Evolutionary conservation across 2,888 invertebrate species (phyloP), one percentile per base, ranked within the genome.

Genomic region (Fragum whitleyi): DNA sequence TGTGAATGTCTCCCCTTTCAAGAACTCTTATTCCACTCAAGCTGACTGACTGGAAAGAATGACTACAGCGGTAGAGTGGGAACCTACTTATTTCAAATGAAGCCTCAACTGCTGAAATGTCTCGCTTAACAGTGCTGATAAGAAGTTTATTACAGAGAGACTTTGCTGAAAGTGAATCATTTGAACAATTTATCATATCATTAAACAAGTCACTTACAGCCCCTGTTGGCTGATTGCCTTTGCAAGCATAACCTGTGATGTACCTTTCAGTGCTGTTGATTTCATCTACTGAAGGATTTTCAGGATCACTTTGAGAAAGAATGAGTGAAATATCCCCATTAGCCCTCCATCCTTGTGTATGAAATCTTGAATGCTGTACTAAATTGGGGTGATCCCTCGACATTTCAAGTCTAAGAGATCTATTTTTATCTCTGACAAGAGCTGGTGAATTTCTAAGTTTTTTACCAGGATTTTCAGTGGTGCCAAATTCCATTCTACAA

Each of bases 261-360:
- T 78, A 83, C 32, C 39, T 82, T 82, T 82, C 79, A 29, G 78
- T 75, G 29, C 72, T 71, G 1, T 74, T 70, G 14, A 74, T 79
- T 47, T 79, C 77, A 79, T 74, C 42, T 59, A 77, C 80, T 21
- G 86, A 82, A n/a, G 86, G 86, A 79, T 83, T 88, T 39, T 86
- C 73, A 14, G 86, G 77, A 19, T 68, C 23, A 78, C 85, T 87
- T 79, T 83, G 81, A 29, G 87, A 88, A 16, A 87, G 21, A 39
- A 88, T 87, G 1, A 89, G 23, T 2, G 86, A 87, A n/a, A 89
- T 81, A 57, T 89, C 88, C 0, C 87, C 85, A 84, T 86, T 86
- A 47, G 83, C 86, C 7, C 85, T n/a, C 83, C 86, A 79, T 11
- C 75, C 84, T 72, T 89, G 87, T n/a, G 87, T 87, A 68, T 87